Evolutionary conservation across 2,888 invertebrate genomes (phyloP).

Genomic region (Sacculina carcini): DNA sequence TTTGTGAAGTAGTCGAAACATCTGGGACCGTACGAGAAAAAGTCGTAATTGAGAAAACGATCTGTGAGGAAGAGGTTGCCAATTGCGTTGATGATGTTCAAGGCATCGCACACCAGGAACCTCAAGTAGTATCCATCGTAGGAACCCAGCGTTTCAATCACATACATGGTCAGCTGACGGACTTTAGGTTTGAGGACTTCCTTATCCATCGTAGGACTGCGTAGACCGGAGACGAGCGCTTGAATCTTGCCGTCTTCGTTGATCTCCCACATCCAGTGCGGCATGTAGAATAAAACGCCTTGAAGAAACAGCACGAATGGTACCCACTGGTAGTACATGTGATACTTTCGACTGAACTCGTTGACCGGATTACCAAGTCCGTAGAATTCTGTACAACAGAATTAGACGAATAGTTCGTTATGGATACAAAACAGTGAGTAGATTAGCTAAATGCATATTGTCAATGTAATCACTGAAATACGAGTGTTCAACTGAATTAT

Average conservation of each 20-base stretch:
- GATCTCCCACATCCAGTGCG: constrained; percentile 78
- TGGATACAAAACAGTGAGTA: not conserved
- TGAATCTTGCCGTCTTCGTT: constrained; percentile 71
- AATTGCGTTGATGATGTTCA: constrained; percentile 26
- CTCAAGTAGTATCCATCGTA: constrained; percentile 64
- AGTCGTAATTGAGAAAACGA: constrained; percentile 61
- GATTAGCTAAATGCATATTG: not conserved
- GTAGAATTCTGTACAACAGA: too few relatives aligned
- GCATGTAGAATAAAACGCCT: constrained; percentile 54
- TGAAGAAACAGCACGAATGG: constrained; percentile 48
- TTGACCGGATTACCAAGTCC: too few relatives aligned
- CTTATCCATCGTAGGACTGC: constrained; percentile 26
- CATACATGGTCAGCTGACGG: constrained; percentile 26
- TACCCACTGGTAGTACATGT: constrained; percentile 82
- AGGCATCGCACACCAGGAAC: constrained; percentile 57
- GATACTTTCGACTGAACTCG: constrained; percentile 37
- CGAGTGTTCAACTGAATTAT: not conserved
- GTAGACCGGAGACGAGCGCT: constrained; percentile 61
- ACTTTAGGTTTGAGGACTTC: constrained; percentile 32
- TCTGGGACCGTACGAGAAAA: constrained; percentile 25
- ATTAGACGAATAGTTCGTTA: too few relatives aligned
- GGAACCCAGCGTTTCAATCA: constrained; percentile 47
- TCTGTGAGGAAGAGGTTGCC: constrained; percentile 53
- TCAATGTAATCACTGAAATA: not conserved
- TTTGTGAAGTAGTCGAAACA: constrained; percentile 42